These are phyloP conservation scores for Hydriomena furcata DNA, from an alignment of 2,888 invertebrate genomes.

Conservation along the genomic window DNA sequence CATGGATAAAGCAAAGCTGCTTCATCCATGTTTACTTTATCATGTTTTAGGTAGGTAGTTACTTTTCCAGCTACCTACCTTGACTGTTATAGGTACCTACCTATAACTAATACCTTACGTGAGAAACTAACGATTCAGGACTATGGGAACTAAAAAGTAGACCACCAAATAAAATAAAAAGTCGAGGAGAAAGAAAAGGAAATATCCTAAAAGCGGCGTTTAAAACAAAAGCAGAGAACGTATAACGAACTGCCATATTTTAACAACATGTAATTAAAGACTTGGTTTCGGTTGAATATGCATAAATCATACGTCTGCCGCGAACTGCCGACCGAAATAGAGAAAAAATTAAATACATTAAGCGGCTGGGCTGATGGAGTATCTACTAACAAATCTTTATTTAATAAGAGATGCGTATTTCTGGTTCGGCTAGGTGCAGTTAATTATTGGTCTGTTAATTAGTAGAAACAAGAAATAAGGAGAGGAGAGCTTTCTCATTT, in stretches of 20 bases:
- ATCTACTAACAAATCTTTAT: slow-evolving; percentile 49
- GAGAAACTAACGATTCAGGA: too few species aligned
- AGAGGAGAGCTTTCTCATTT: slow-evolving; percentile 5
- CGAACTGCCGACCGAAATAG: slow-evolving; percentile 82
- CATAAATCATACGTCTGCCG: slow-evolving; percentile 81
- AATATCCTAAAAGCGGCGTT: slow-evolving; percentile 66
- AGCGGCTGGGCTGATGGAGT: slow-evolving; percentile 65
- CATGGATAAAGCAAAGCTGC: too few species aligned
- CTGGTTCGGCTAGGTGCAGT: slow-evolving; percentile 25
- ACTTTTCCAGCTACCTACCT: too few species aligned
- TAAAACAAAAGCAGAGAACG: slow-evolving; percentile 78
- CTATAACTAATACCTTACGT: too few species aligned
- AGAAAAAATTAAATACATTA: slow-evolving; percentile 82
- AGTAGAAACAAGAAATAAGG: slow-evolving; percentile 21
- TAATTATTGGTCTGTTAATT: slow-evolving; percentile 32
- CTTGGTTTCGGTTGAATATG: slow-evolving; percentile 80
- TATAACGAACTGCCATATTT: slow-evolving; percentile 84
- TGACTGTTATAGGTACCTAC: too few species aligned
- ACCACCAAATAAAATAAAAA: slow-evolving; percentile 50
- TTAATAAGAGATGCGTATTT: slow-evolving; percentile 29
- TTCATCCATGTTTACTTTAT: too few species aligned
- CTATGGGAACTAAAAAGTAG: slow-evolving; percentile 25
- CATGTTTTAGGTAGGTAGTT: too few species aligned
- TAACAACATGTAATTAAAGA: slow-evolving; percentile 84
- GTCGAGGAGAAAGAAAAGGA: slow-evolving; percentile 58